Evolutionary conservation across 1,140 invertebrate genomes (phyloP).

Genomic region (Dysdera silvatica): DNA sequence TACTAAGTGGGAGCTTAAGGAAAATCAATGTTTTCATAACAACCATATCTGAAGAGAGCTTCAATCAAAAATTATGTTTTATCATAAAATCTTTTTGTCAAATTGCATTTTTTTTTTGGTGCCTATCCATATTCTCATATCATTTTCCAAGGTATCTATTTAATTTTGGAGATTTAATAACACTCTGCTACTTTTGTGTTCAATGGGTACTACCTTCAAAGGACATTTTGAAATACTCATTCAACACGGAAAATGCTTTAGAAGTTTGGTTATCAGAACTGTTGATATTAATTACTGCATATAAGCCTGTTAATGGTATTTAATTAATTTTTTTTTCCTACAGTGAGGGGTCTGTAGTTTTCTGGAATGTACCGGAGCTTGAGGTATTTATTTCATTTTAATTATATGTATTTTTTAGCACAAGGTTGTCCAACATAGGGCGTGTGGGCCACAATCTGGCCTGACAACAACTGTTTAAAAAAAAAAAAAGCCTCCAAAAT

Average conservation of each 20-base stretch:
- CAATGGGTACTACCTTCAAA: neutral
- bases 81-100: neutral
- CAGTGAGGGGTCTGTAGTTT: slow-evolving; percentile 75
- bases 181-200: neutral
- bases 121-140: neutral
- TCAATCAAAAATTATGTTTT: neutral
- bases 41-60: no score
- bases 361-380: slow-evolving; percentile 83
- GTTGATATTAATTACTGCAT: neutral
- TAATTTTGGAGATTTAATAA: neutral
- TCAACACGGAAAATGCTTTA: neutral
- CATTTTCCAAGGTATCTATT: neutral
- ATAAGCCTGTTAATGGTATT: neutral
- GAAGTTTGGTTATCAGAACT: neutral
- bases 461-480: no score
- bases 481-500: no score
- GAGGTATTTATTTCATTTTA: slow-evolving; percentile 49
- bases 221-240: neutral
- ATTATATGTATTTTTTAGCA: neutral
- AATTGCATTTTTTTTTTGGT: no score
- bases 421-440: no score
- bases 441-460: no score
- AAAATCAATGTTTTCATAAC: no score
- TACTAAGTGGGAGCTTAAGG: no score
- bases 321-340: slow-evolving; percentile 30